Percentiles rank a stretch among this genome's conserved stretches.
phyloP scores from a whole-genome alignment of 2,113 vertebrate species.

The Aythya baeri region DNA sequence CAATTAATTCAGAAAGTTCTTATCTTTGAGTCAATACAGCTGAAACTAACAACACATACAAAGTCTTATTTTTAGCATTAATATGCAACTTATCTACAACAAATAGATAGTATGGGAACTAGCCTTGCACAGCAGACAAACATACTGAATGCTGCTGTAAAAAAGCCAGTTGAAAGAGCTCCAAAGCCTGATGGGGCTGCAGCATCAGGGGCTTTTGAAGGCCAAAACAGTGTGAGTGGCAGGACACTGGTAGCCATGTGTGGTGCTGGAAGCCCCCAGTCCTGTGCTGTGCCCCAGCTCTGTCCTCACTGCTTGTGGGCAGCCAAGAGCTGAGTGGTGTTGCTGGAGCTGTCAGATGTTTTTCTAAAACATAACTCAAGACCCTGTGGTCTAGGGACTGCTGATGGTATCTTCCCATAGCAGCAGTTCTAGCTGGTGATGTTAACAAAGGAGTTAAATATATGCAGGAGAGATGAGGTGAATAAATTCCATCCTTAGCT shows the following conservation, averaged over 20 bases:
- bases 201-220: neutral
- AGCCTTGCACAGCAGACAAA: neutral
- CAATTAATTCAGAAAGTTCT: neutral
- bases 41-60: neutral
- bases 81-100: neutral
- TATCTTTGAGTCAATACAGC: neutral
- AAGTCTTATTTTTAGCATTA: neutral
- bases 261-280: too few relatives aligned
- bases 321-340: rapidly evolving
- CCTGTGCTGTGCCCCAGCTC: too few relatives aligned
- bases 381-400: neutral
- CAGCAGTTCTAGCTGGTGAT: neutral
- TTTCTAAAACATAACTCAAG: neutral
- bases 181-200: neutral
- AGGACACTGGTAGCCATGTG: too few relatives aligned
- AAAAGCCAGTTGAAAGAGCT: neutral
- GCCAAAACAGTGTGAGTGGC: rapidly evolving
- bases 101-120: neutral
- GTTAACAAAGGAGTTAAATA: neutral
- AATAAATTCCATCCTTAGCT: neutral
- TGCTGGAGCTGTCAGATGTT: neutral
- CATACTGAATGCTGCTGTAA: neutral
- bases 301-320: rapidly evolving
- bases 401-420: neutral
- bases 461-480: neutral